Evolutionary conservation across 2,888 invertebrate species (phyloP).

Genomic region (Tiliacea citrago): DNA sequence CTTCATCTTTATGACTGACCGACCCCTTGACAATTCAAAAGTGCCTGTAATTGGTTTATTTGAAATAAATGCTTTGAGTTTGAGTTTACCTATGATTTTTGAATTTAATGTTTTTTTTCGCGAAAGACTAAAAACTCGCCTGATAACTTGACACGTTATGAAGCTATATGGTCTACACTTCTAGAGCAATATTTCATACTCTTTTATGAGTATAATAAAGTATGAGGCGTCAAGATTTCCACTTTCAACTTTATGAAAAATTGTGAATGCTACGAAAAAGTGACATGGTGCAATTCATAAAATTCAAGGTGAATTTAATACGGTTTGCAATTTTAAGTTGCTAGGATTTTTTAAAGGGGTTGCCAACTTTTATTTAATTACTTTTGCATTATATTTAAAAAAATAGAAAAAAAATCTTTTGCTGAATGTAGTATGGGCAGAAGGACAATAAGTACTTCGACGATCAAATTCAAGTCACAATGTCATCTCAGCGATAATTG

Average conservation of each 20-base stretch:
- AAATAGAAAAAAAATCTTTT: too few relatives aligned
- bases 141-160: slow-evolving; percentile 12
- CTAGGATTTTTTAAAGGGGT: too few relatives aligned
- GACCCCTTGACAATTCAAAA: too few relatives aligned
- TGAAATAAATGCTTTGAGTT: too few relatives aligned
- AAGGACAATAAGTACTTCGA: too few relatives aligned
- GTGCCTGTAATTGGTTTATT: too few relatives aligned
- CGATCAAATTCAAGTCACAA: too few relatives aligned
- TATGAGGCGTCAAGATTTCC: slow-evolving; percentile 26
- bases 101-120: too few relatives aligned
- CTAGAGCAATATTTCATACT: slow-evolving; percentile 11
- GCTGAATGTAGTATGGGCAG: not conserved
- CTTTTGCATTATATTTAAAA: too few relatives aligned
- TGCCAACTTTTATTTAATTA: not conserved
- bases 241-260: slow-evolving; percentile 40
- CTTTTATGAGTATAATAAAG: slow-evolving; percentile 34
- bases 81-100: too few relatives aligned
- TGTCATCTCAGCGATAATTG: too few relatives aligned
- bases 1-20: too few relatives aligned
- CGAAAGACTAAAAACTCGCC: not conserved
- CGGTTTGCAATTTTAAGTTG: not conserved
- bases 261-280: not conserved
- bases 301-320: not conserved
- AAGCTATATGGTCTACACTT: not conserved
- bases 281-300: slow-evolving; percentile 13